These are phyloP conservation scores for Leptinotarsa rubiginosa DNA, from an alignment of 2,888 invertebrate species.

Conservation along the genomic window DNA sequence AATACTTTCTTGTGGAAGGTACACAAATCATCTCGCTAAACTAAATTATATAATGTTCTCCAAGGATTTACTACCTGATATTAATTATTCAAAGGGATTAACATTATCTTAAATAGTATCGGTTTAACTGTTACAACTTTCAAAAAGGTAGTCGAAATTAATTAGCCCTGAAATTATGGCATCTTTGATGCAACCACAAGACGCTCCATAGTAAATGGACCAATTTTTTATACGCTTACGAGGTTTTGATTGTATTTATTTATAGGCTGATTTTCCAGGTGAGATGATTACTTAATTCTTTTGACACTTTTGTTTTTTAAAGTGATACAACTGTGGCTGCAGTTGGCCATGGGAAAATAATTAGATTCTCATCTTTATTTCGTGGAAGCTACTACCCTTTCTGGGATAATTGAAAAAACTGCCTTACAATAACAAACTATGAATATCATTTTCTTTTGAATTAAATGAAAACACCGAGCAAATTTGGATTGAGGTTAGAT, in stretches of 20 bases:
- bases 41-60: slow-evolving; percentile 37
- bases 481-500: neutral
- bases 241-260: slow-evolving; percentile 28
- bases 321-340: neutral
- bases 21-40: slow-evolving; percentile 40
- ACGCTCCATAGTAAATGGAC: slow-evolving; percentile 28
- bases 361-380: neutral
- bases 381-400: neutral
- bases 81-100: slow-evolving; percentile 45
- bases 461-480: neutral
- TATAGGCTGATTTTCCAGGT: slow-evolving; percentile 20
- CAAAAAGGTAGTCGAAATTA: slow-evolving; percentile 45
- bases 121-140: slow-evolving; percentile 39
- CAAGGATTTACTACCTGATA: slow-evolving; percentile 38
- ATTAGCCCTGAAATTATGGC: slow-evolving; percentile 50
- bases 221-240: slow-evolving; percentile 22
- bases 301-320: slow-evolving; percentile 10
- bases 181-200: slow-evolving; percentile 41
- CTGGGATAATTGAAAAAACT: too few relatives aligned
- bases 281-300: slow-evolving; percentile 19
- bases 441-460: neutral
- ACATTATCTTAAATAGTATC: slow-evolving; percentile 46
- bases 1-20: slow-evolving; percentile 49
- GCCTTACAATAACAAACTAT: too few relatives aligned
- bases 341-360: slow-evolving; percentile 1